Percentiles rank a stretch among this genome's conserved stretches.
Evolutionary conservation across 2,797 vertebrate species (phyloP).

Genomic region (Periophthalmus magnuspinnatus): DNA sequence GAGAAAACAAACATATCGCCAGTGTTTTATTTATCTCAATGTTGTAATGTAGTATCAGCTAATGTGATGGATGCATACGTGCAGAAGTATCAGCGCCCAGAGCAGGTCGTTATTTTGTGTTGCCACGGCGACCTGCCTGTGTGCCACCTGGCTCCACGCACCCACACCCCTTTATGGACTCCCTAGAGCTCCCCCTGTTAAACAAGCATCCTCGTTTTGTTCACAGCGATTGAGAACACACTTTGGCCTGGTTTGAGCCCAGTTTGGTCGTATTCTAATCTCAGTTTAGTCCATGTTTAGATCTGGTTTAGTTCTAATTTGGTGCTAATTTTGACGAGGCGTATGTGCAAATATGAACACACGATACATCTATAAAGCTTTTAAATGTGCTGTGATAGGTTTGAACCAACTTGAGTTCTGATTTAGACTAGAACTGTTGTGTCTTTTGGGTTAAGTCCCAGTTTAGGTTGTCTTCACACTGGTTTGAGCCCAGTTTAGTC

Average conservation of each 20-base stretch:
- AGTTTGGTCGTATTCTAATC: background rate
- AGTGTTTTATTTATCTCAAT: slow-evolving; percentile 21
- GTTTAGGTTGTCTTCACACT: no score
- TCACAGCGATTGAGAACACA: background rate
- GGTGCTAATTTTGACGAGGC: no score
- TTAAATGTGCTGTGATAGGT: no score
- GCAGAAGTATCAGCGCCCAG: slow-evolving; percentile 42
- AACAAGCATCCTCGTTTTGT: background rate
- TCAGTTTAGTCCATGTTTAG: background rate
- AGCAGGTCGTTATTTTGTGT: slow-evolving; percentile 54
- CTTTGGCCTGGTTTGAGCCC: background rate
- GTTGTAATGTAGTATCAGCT: background rate
- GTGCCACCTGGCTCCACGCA: slow-evolving; percentile 53
- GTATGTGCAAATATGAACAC: no score
- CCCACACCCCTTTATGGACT: slow-evolving; percentile 28
- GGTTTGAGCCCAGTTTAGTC: no score
- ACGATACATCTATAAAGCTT: no score
- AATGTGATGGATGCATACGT: slow-evolving; percentile 3
- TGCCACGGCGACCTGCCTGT: slow-evolving; percentile 56
- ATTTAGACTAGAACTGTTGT: no score
- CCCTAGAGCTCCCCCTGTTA: slow-evolving; percentile 37
- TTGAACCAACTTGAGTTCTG: no score
- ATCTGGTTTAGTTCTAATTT: background rate
- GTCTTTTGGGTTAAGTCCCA: no score
- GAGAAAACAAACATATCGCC: slow-evolving; percentile 41